These are phyloP conservation scores for Anoura caudifer DNA, from an alignment of 2,113 vertebrate genomes.

Conservation along the genomic window DNA sequence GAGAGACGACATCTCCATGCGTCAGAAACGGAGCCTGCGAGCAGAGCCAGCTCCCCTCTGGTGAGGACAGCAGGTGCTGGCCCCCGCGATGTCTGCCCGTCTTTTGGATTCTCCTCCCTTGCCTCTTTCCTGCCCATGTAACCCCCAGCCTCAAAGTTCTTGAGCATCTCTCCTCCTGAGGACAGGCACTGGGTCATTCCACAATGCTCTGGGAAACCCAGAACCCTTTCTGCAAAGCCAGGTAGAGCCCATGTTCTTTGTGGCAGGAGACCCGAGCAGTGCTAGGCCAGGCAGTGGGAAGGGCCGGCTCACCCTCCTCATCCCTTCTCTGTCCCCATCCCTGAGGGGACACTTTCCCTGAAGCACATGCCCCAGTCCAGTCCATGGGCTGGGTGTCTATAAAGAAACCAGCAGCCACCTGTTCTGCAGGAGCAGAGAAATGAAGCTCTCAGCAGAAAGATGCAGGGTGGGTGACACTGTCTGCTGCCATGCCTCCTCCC, in stretches of 20 bases:
- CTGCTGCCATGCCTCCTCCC: no score
- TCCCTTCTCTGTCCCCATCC: neutral
- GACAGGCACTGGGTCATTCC: neutral
- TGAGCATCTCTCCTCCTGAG: neutral
- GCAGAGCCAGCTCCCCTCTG: fast-evolving
- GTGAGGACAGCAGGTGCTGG: fast-evolving
- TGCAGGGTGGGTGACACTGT: fast-evolving
- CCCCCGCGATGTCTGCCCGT: neutral
- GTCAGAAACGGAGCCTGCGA: fast-evolving
- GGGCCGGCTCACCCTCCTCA: neutral
- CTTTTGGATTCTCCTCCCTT: neutral
- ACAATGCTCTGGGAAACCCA: neutral
- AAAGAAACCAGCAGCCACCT: neutral
- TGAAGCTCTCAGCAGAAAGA: neutral
- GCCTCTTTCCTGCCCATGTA: neutral
- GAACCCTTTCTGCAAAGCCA: neutral
- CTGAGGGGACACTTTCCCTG: neutral
- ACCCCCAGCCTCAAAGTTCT: neutral
- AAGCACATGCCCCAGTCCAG: neutral
- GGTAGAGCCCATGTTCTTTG: neutral
- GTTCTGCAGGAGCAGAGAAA: neutral
- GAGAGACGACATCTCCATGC: fast-evolving
- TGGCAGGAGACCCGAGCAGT: neutral
- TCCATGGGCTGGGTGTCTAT: neutral
- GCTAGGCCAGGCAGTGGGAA: neutral